These are phyloP conservation scores for Cheirogaleus medius DNA, from an alignment of 2,113 vertebrate species.

Conservation along the genomic window DNA sequence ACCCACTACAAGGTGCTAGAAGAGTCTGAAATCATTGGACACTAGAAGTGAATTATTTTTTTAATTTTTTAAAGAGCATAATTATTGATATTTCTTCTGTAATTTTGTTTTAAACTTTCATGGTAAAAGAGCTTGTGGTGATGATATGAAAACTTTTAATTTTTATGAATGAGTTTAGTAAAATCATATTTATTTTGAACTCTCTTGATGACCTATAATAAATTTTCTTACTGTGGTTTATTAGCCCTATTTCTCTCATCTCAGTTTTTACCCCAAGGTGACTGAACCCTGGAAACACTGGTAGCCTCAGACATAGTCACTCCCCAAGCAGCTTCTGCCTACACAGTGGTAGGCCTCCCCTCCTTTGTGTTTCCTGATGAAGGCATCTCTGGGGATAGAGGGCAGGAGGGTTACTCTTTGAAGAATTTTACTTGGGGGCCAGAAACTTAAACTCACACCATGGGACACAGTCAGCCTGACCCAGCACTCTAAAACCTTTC, in stretches of 20 bases:
- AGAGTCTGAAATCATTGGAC: neutral
- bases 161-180: neutral
- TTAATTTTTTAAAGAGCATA: neutral
- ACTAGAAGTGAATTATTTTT: neutral
- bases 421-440: conserved; percentile 74
- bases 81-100: neutral
- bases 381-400: neutral
- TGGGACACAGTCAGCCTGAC: conserved; percentile 54
- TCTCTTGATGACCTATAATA: neutral
- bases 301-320: neutral
- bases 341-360: neutral
- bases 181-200: neutral
- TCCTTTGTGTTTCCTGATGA: conserved; percentile 28
- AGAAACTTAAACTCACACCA: conserved; percentile 64
- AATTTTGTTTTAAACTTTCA: conserved; percentile 45
- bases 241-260: neutral
- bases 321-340: neutral
- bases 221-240: neutral
- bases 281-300: neutral
- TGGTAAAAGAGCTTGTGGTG: neutral
- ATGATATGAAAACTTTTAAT: conserved; percentile 22
- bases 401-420: conserved; percentile 59
- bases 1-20: neutral
- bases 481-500: conserved; percentile 63
- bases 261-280: neutral